Conservation (phyloP, 30 jellyfish, hydroid and myxozoan genomes). For the Aurelia aurita complex sp. Pacific region DNA sequence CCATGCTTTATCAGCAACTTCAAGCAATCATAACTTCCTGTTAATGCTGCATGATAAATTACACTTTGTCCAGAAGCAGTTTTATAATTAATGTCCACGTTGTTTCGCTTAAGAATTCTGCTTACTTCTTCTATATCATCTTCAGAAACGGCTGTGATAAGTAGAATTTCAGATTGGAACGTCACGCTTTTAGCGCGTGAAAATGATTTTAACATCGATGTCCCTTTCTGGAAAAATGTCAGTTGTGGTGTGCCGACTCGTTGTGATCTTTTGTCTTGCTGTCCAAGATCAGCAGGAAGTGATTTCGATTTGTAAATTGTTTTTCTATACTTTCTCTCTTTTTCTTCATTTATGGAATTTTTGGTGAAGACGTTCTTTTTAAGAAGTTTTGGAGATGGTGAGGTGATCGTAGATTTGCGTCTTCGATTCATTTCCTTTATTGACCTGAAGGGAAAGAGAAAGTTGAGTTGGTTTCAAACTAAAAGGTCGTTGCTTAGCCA, state of each 20-base stretch:
- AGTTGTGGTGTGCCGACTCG: neutral
- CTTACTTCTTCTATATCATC: slow-evolving; percentile 45
- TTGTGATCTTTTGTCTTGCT: slow-evolving; percentile 25
- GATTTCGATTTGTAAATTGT: slow-evolving; percentile 72
- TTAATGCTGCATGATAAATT: slow-evolving; percentile 51
- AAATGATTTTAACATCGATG: slow-evolving; percentile 8
- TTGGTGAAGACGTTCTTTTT: neutral
- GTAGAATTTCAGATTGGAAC: slow-evolving; percentile 62
- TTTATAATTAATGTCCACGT: slow-evolving; percentile 47
- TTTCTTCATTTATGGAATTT: slow-evolving; percentile 23
- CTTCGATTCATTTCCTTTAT: slow-evolving; percentile 32
- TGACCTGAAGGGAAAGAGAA: too few relatives aligned
- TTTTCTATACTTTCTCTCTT: slow-evolving; percentile 26
- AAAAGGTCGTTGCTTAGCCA: too few relatives aligned
- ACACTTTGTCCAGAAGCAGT: slow-evolving; percentile 71
- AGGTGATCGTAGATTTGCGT: slow-evolving; percentile 58
- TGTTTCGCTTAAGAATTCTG: slow-evolving; percentile 21
- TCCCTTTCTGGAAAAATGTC: slow-evolving; percentile 8
- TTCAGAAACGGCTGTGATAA: slow-evolving; percentile 64
- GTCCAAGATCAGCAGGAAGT: slow-evolving; percentile 54
- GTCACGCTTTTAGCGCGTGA: slow-evolving; percentile 65
- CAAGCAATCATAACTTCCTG: slow-evolving; percentile 52
- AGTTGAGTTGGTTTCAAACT: too few relatives aligned
- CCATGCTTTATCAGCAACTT: slow-evolving; percentile 46
- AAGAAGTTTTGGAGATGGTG: slow-evolving; percentile 48